A percentile compares a stretch with the other conserved stretches of the same genome.
Conservation (phyloP, 1,140 invertebrate species). For the Hyposmocoma kahamanoa region DNA sequence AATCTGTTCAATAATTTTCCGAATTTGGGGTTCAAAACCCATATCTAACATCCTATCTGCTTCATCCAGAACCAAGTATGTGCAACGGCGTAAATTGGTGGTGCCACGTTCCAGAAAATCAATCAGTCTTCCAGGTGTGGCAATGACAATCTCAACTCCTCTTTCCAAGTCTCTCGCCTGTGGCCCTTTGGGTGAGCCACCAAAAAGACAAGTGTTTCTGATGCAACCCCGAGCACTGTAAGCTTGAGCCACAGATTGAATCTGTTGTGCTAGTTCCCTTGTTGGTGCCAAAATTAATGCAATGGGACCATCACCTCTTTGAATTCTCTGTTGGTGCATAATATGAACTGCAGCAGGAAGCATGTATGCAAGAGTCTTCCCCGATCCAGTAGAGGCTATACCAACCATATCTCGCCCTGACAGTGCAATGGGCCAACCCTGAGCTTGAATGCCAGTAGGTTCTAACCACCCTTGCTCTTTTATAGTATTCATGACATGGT, state of each 20-base stretch:
- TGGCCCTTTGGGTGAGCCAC: slow-evolving; percentile 95
- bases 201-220: slow-evolving; percentile 96
- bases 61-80: slow-evolving; percentile 98
- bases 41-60: slow-evolving; percentile 93
- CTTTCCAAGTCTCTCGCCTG: slow-evolving; percentile 94
- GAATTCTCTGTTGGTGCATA: slow-evolving; percentile 80
- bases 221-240: slow-evolving; percentile 90
- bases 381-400: slow-evolving; percentile 96
- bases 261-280: slow-evolving; percentile 97
- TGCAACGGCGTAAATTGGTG: slow-evolving; percentile 92
- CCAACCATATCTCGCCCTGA: slow-evolving; percentile 94
- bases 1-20: slow-evolving; percentile 98
- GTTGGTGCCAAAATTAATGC: slow-evolving; percentile 96
- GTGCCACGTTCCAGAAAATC: slow-evolving; percentile 96
- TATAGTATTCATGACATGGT: slow-evolving; percentile 86
- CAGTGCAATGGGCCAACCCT: slow-evolving; percentile 95
- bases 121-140: slow-evolving; percentile 96
- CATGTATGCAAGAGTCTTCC: slow-evolving; percentile 92
- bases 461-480: slow-evolving; percentile 87
- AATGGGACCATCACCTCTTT: slow-evolving; percentile 91
- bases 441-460: slow-evolving; percentile 91
- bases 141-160: slow-evolving; percentile 94
- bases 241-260: slow-evolving; percentile 94
- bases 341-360: slow-evolving; percentile 86
- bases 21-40: slow-evolving; percentile 99